phyloP scores from a whole-genome alignment of 2,888 invertebrate genomes.

The Magallana nippona region DNA sequence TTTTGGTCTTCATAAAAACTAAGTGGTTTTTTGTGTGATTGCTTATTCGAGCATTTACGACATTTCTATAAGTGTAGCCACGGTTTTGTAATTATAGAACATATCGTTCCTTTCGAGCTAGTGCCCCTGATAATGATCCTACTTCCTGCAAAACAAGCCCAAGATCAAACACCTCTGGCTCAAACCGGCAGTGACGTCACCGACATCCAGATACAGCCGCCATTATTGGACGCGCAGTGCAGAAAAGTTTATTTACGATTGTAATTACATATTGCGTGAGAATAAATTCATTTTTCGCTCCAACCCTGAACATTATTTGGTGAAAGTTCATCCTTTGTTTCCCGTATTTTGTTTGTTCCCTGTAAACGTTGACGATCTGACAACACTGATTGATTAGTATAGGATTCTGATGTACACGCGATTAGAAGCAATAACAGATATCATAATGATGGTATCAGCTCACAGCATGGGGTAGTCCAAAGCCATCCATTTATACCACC shows the following conservation, averaged over 20 bases:
- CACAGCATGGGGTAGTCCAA: no score
- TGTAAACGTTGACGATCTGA: background rate
- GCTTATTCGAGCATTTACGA: no score
- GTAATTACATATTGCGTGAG: background rate
- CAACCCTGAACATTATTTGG: background rate
- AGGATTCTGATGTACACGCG: no score
- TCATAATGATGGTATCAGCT: no score
- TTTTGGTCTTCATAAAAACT: no score
- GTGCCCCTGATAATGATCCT: background rate
- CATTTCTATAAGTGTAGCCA: no score
- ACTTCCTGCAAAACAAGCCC: background rate
- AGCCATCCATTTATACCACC: no score
- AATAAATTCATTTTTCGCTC: background rate
- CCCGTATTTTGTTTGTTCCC: background rate
- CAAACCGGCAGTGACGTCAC: background rate
- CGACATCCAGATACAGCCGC: background rate
- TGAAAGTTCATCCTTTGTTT: background rate
- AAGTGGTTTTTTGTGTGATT: no score
- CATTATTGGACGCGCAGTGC: no score
- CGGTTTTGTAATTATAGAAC: background rate
- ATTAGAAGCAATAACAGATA: no score
- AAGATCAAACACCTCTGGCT: constrained; percentile 13
- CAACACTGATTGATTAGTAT: no score
- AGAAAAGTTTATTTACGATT: background rate
- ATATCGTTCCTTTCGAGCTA: background rate